Conservation (phyloP, 2,888 invertebrate genomes). For the Seira musarum region DNA sequence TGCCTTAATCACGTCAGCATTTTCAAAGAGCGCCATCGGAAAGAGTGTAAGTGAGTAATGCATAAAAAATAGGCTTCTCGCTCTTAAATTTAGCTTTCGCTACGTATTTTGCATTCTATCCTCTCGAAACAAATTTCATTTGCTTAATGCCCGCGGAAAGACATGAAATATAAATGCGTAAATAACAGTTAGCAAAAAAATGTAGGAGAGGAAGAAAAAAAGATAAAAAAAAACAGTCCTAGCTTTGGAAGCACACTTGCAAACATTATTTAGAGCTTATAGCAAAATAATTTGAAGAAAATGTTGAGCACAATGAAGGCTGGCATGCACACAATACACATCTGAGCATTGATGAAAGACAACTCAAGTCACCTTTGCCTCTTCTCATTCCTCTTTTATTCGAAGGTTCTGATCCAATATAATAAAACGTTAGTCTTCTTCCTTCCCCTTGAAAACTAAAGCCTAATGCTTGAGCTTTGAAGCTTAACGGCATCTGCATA, state of each 20-base stretch:
- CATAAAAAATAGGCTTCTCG: background rate
- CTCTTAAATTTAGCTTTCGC: no score
- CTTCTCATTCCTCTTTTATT: slow-evolving; percentile 13
- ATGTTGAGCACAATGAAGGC: background rate
- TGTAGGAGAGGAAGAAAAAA: background rate
- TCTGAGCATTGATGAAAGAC: slow-evolving; percentile 39
- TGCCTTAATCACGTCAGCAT: slow-evolving; percentile 12
- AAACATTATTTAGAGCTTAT: slow-evolving; percentile 23
- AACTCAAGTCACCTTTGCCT: slow-evolving; percentile 15
- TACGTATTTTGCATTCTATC: no score
- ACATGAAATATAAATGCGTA: slow-evolving; percentile 9
- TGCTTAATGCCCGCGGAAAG: slow-evolving; percentile 4
- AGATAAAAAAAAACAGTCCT: background rate
- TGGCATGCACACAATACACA: background rate
- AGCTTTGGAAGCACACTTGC: slow-evolving; percentile 7
- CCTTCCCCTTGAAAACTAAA: background rate
- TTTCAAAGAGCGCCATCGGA: background rate
- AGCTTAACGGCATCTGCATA: slow-evolving; percentile 44
- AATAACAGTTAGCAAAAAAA: background rate
- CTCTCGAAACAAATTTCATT: background rate
- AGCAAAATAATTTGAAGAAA: slow-evolving; percentile 16
- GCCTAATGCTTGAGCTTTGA: background rate
- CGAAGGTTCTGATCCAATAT: background rate
- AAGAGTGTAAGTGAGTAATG: background rate
- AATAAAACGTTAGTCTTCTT: slow-evolving; percentile 3